Percentiles rank a stretch among this genome's conserved stretches.
Conservation (phyloP, 1,140 invertebrate species). For the Alviniconcha marisindica region DNA sequence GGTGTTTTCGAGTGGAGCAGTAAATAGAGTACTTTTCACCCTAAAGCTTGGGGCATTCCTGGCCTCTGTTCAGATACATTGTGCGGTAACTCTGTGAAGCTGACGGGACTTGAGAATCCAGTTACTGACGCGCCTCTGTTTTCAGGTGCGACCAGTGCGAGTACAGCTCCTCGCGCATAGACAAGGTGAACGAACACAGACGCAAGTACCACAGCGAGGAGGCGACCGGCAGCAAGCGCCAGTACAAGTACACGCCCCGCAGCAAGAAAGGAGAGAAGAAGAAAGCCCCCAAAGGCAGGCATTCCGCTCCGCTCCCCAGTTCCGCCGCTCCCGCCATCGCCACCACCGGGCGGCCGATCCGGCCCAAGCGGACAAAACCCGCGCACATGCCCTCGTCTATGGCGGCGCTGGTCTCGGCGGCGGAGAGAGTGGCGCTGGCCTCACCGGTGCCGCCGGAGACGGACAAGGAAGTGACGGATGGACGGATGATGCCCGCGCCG, state of each 20-base stretch:
- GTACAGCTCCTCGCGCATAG: constrained; percentile 81
- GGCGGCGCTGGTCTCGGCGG: constrained; percentile 23
- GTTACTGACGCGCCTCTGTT: too few species aligned
- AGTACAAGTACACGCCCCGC: constrained; percentile 28
- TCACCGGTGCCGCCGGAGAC: background rate
- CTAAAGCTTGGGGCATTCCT: too few species aligned
- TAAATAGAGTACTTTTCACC: too few species aligned
- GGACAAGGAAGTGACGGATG: background rate
- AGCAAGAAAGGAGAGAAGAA: constrained; percentile 16
- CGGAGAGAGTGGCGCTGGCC: background rate
- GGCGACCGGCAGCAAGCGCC: background rate
- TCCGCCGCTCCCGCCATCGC: background rate
- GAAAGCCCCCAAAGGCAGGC: background rate
- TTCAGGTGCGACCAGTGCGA: constrained; percentile 79
- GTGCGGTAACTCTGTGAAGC: too few species aligned
- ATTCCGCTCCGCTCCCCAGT: background rate
- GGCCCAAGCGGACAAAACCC: background rate
- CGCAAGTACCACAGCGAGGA: constrained; percentile 79
- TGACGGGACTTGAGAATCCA: too few species aligned
- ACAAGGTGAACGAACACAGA: constrained; percentile 84
- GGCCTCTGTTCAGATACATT: too few species aligned
- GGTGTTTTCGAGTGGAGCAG: too few species aligned
- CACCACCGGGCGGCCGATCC: background rate
- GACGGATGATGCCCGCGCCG: too few species aligned
- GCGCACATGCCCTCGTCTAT: background rate